A percentile compares a stretch with the other conserved stretches of the same genome.
These are phyloP conservation scores for Willowsia nigromaculata DNA, from an alignment of 2,888 invertebrate species.

Conservation along the genomic window DNA sequence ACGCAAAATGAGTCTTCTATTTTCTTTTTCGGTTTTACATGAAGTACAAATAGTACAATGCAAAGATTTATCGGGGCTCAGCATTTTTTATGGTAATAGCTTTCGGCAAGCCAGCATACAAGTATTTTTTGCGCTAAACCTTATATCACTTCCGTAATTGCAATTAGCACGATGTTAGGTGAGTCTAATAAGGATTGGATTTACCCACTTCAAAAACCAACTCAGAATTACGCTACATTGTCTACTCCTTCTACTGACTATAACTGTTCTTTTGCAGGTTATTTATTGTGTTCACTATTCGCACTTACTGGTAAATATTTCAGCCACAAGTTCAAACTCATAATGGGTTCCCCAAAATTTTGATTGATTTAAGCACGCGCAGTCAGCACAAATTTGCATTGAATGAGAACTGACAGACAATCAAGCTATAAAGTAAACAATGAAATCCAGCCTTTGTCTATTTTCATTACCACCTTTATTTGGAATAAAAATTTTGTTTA, in stretches of 20 bases:
- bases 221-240: neutral
- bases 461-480: slow-evolving; percentile 40
- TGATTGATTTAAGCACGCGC: slow-evolving; percentile 3
- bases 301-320: slow-evolving; percentile 6
- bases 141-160: slow-evolving; percentile 63
- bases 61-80: too few species aligned
- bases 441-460: slow-evolving; percentile 17
- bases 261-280: too few species aligned
- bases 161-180: slow-evolving; percentile 57
- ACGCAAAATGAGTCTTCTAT: too few species aligned
- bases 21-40: too few species aligned
- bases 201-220: neutral
- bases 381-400: slow-evolving; percentile 39
- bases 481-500: too few species aligned
- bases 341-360: neutral
- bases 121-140: neutral
- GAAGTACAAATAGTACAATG: too few species aligned
- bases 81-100: too few species aligned
- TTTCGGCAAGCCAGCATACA: too few species aligned
- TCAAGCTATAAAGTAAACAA: slow-evolving; percentile 29
- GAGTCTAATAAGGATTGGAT: neutral
- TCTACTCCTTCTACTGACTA: too few species aligned
- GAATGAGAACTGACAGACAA: neutral
- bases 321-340: neutral
- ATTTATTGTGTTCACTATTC: neutral